Conservation (phyloP, 2,113 vertebrate species). For the Poecile atricapillus region DNA sequence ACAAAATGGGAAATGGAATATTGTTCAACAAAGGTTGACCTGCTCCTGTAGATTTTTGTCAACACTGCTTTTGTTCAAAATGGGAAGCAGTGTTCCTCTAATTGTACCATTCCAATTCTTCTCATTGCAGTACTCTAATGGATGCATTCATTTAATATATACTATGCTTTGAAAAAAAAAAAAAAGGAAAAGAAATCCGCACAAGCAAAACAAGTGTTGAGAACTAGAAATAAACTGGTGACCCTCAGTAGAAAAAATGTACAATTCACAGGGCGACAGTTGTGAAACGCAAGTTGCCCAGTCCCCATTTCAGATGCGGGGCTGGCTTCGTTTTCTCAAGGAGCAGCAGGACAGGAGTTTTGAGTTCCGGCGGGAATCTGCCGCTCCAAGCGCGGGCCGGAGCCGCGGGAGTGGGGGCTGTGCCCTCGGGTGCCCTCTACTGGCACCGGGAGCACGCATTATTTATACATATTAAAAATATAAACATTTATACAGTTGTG, state of each 20-base stretch:
- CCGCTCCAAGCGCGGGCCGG: accelerated
- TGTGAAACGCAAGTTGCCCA: neutral
- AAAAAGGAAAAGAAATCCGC: accelerated
- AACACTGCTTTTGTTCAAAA: neutral
- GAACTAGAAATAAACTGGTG: neutral
- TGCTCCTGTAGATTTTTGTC: neutral
- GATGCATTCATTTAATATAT: neutral
- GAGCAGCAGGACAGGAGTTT: accelerated
- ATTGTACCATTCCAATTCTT: constrained; percentile 27
- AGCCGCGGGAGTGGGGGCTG: accelerated
- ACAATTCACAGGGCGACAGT: neutral
- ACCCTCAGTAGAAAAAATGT: neutral
- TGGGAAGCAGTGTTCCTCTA: constrained; percentile 17
- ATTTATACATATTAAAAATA: too few species aligned
- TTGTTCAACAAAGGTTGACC: neutral
- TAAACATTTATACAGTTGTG: neutral
- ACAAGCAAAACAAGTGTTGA: neutral
- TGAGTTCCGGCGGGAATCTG: accelerated
- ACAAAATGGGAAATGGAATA: constrained; percentile 42
- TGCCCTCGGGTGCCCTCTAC: constrained; percentile 1
- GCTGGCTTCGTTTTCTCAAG: neutral
- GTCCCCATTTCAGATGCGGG: neutral
- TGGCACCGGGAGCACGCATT: neutral
- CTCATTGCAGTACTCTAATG: neutral
- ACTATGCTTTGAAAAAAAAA: neutral